Conservation (phyloP, 2,888 invertebrate species). For the Eremobia ochroleuca region DNA sequence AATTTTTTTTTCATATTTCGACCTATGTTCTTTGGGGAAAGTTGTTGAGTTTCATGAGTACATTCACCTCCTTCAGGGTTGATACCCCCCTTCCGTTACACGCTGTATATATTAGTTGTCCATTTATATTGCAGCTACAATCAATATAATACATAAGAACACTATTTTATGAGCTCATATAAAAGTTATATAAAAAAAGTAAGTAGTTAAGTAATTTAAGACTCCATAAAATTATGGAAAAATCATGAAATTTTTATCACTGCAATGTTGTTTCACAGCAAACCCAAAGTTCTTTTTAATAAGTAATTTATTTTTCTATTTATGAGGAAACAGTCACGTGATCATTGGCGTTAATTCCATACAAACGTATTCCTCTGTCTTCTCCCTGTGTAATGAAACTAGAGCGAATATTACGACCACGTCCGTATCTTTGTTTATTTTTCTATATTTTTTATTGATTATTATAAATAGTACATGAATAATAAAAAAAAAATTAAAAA, state of each 20-base stretch:
- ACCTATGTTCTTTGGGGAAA: too few relatives aligned
- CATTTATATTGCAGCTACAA: not conserved
- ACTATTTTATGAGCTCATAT: slow-evolving; percentile 2
- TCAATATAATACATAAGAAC: not conserved
- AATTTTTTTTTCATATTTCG: too few relatives aligned
- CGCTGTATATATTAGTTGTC: not conserved
- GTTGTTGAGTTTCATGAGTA: too few relatives aligned
- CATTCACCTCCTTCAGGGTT: too few relatives aligned
- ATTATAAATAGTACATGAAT: too few relatives aligned
- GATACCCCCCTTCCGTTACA: too few relatives aligned
- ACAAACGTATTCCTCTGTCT: not conserved
- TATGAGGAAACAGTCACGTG: not conserved
- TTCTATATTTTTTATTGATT: too few relatives aligned
- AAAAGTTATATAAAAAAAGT: not conserved
- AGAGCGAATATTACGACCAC: not conserved
- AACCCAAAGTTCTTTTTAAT: slow-evolving; percentile 17
- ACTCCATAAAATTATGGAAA: not conserved
- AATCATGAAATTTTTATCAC: not conserved
- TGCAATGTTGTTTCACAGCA: not conserved
- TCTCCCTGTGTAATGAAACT: not conserved
- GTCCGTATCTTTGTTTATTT: not conserved
- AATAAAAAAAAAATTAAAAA: too few relatives aligned
- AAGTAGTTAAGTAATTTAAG: not conserved
- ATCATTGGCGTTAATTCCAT: not conserved
- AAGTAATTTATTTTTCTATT: slow-evolving; percentile 5